These are phyloP conservation scores for Drosophila subpulchrella DNA, from an alignment of 1,140 invertebrate genomes.

Conservation along the genomic window DNA sequence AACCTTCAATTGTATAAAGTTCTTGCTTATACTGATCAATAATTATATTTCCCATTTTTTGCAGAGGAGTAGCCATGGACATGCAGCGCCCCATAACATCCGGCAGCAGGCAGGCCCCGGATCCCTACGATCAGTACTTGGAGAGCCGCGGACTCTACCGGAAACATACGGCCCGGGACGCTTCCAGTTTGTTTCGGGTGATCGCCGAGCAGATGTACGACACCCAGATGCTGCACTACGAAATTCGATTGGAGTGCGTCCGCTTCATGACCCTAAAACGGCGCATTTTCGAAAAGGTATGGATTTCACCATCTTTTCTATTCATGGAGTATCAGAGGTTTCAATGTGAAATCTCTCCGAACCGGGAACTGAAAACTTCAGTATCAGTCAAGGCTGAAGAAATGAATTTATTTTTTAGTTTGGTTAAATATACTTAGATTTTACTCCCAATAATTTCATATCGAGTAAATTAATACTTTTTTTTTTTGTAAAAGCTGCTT, in stretches of 20 bases:
- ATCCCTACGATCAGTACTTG: slow-evolving; percentile 90
- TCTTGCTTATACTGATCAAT: neutral
- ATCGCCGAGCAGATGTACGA: slow-evolving; percentile 94
- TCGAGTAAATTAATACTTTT: no score
- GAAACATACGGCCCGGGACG: slow-evolving; percentile 93
- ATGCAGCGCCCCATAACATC: slow-evolving; percentile 76
- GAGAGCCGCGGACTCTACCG: slow-evolving; percentile 91
- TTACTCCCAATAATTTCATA: no score
- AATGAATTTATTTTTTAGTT: no score
- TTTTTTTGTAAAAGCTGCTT: no score
- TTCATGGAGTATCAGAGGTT: no score
- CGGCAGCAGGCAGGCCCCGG: slow-evolving; percentile 80
- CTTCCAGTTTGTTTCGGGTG: slow-evolving; percentile 93
- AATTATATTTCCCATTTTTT: neutral
- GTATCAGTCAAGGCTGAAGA: no score
- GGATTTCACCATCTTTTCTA: neutral
- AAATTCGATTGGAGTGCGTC: slow-evolving; percentile 90
- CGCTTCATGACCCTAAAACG: slow-evolving; percentile 88
- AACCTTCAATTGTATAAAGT: neutral
- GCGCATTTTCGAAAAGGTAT: slow-evolving; percentile 85
- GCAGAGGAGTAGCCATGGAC: slow-evolving; percentile 2
- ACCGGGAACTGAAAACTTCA: no score
- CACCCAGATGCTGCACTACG: slow-evolving; percentile 90
- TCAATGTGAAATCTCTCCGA: no score
- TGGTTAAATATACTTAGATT: no score